A percentile compares a stretch with the other conserved stretches of the same genome.
phyloP scores from a whole-genome alignment of 2,888 invertebrate species.

The Spilarctia lutea region DNA sequence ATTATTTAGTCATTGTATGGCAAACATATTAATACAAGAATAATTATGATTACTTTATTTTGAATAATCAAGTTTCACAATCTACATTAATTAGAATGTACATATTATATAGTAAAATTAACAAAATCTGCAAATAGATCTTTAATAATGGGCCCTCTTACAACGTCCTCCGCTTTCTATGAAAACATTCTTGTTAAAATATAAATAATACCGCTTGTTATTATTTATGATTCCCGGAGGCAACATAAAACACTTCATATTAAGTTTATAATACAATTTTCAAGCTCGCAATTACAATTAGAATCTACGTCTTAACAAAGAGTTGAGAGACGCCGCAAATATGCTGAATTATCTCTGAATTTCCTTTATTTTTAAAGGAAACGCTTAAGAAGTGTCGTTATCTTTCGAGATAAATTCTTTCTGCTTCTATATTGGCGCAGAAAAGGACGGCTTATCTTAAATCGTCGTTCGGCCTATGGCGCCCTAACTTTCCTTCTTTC shows the following conservation, averaged over 20 bases:
- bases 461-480: slow-evolving; percentile 32
- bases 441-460: slow-evolving; percentile 32
- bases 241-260: slow-evolving; percentile 13
- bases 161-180: neutral
- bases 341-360: slow-evolving; percentile 17
- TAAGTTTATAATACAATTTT: slow-evolving; percentile 19
- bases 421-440: slow-evolving; percentile 19
- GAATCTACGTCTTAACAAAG: neutral
- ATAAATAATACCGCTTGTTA: slow-evolving; percentile 21
- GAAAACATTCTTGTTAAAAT: slow-evolving; percentile 15
- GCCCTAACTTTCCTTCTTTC: slow-evolving; percentile 19
- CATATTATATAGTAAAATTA: neutral
- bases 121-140: neutral
- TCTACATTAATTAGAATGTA: neutral
- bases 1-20: too few species aligned
- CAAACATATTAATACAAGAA: neutral
- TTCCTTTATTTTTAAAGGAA: slow-evolving; percentile 27
- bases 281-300: slow-evolving; percentile 13
- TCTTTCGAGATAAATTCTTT: slow-evolving; percentile 46
- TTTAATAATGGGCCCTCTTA: neutral
- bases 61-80: neutral
- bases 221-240: slow-evolving; percentile 14
- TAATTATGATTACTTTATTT: neutral
- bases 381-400: slow-evolving; percentile 37
- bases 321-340: slow-evolving; percentile 17